Percentiles rank a stretch among this genome's conserved stretches.
These are phyloP conservation scores for Megaceryle torquata DNA, from an alignment of 2,113 vertebrate species.

Conservation along the genomic window DNA sequence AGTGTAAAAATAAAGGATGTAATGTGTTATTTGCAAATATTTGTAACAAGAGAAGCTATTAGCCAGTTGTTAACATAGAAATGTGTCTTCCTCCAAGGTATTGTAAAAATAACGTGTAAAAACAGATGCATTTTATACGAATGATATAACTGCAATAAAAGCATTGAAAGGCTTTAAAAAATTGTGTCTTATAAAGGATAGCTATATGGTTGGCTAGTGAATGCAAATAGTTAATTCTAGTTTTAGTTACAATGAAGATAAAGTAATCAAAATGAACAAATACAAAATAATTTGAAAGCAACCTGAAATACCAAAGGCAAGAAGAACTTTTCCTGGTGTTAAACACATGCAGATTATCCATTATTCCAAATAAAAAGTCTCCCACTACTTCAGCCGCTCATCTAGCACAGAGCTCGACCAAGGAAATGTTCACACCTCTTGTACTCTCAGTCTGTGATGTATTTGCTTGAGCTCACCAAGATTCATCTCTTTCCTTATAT, in stretches of 20 bases:
- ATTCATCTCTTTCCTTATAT: not conserved
- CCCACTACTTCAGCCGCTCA: not conserved
- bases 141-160: slow-evolving; percentile 3
- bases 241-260: not conserved
- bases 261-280: not conserved
- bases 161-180: not conserved
- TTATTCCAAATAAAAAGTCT: not conserved
- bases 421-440: not conserved
- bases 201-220: not conserved
- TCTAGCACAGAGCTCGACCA: not conserved
- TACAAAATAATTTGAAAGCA: not conserved
- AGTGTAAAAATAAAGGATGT: not conserved
- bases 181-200: not conserved
- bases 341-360: not conserved
- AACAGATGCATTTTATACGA: not conserved
- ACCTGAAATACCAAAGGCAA: not conserved
- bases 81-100: not conserved
- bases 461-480: not conserved
- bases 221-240: not conserved
- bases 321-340: not conserved
- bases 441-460: not conserved
- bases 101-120: slow-evolving; percentile 38
- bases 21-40: not conserved
- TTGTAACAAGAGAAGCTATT: not conserved
- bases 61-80: not conserved